Percentiles rank a stretch among this genome's conserved stretches.
These are phyloP conservation scores for Addax nasomaculatus DNA, from an alignment of 2,113 vertebrate species.

Conservation along the genomic window DNA sequence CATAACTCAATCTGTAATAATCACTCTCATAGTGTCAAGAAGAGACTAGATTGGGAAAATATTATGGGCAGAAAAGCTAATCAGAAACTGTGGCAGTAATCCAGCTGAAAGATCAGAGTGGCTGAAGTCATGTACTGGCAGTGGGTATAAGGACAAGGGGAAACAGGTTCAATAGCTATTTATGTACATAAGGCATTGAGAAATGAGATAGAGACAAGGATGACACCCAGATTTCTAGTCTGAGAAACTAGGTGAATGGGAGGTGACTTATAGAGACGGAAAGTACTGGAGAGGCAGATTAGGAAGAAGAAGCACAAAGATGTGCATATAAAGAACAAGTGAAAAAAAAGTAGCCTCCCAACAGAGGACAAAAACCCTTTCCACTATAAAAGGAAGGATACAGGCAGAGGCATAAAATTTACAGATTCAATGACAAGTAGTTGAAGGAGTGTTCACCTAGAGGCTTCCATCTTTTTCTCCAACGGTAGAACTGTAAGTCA, in stretches of 20 bases:
- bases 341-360: not conserved
- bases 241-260: not conserved
- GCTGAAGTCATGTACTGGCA: not conserved
- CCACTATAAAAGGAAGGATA: not conserved
- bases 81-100: not conserved
- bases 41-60: not conserved
- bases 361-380: not conserved
- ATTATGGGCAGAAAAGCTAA: not conserved
- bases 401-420: not conserved
- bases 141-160: not conserved
- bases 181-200: not conserved
- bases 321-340: not conserved
- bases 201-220: not conserved
- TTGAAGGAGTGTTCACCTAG: not conserved
- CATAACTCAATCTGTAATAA: not conserved
- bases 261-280: not conserved
- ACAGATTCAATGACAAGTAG: not conserved
- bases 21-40: not conserved
- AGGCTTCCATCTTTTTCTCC: not conserved
- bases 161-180: not conserved
- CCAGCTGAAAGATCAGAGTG: not conserved
- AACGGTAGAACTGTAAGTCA: not conserved
- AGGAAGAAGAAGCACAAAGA: not conserved
- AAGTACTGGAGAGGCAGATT: not conserved
- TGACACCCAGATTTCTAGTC: not conserved